These are phyloP conservation scores for Cosmia trapezina DNA, from an alignment of 2,888 invertebrate genomes.

Conservation along the genomic window DNA sequence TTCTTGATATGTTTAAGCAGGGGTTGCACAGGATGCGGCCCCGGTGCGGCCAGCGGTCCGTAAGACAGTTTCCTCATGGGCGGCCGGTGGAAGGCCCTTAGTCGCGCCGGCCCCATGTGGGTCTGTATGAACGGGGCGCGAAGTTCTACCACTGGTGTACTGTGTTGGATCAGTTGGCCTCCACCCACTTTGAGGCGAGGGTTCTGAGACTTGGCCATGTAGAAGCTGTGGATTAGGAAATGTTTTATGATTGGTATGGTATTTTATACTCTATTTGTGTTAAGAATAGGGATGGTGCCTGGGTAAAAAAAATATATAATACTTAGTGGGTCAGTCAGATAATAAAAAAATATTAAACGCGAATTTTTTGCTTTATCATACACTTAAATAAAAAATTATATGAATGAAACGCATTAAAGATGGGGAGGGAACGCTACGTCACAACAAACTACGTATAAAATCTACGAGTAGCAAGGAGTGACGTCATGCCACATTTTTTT, in stretches of 20 bases:
- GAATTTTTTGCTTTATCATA: too few relatives aligned
- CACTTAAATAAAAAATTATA: too few relatives aligned
- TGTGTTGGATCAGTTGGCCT: conserved; percentile 98
- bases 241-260: background rate
- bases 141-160: conserved; percentile 98
- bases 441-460: too few relatives aligned
- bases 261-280: background rate
- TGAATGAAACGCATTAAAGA: too few relatives aligned
- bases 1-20: conserved; percentile 97
- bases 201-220: conserved; percentile 96
- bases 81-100: conserved; percentile 98
- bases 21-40: conserved; percentile 95
- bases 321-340: too few relatives aligned
- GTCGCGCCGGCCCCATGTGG: conserved; percentile 93
- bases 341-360: too few relatives aligned
- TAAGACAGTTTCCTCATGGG: conserved; percentile 96
- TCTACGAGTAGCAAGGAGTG: too few relatives aligned
- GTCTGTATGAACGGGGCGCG: conserved; percentile 98
- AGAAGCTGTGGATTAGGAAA: conserved; percentile 91
- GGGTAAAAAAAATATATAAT: too few relatives aligned
- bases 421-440: too few relatives aligned
- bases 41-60: conserved; percentile 93
- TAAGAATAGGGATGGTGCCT: background rate
- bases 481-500: too few relatives aligned
- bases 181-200: conserved; percentile 96